Conservation (phyloP, 2,113 vertebrate species). For the Nymphicus hollandicus region DNA sequence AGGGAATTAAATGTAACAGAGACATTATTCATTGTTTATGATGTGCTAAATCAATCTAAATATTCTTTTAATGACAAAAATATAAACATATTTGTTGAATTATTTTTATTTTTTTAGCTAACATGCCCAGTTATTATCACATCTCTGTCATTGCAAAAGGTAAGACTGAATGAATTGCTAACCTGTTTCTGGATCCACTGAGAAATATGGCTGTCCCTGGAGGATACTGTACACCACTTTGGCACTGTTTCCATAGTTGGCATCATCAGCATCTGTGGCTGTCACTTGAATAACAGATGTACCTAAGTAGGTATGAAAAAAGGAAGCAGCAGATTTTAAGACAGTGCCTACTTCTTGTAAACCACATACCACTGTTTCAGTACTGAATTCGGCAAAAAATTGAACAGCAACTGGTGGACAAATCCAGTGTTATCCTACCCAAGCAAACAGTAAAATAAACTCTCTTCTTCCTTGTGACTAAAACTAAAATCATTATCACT, state of each 20-base stretch:
- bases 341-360: background rate
- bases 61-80: background rate
- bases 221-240: slow-evolving; percentile 96
- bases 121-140: background rate
- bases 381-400: background rate
- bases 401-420: accelerated
- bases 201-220: slow-evolving; percentile 96
- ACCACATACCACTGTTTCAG: background rate
- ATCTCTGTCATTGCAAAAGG: background rate
- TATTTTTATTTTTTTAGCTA: background rate
- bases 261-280: slow-evolving; percentile 92
- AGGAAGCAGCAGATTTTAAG: background rate
- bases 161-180: background rate
- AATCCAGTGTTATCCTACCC: background rate
- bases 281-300: slow-evolving; percentile 92
- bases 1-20: background rate
- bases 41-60: background rate
- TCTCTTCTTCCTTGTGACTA: background rate
- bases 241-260: slow-evolving; percentile 95
- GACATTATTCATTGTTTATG: background rate
- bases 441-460: background rate
- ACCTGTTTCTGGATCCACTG: slow-evolving; percentile 96
- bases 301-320: slow-evolving; percentile 73
- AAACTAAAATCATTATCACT: background rate
- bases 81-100: background rate